Evolutionary conservation across 2,888 invertebrate genomes (phyloP).

Genomic region (Drosophila pseudotalamancana): DNA sequence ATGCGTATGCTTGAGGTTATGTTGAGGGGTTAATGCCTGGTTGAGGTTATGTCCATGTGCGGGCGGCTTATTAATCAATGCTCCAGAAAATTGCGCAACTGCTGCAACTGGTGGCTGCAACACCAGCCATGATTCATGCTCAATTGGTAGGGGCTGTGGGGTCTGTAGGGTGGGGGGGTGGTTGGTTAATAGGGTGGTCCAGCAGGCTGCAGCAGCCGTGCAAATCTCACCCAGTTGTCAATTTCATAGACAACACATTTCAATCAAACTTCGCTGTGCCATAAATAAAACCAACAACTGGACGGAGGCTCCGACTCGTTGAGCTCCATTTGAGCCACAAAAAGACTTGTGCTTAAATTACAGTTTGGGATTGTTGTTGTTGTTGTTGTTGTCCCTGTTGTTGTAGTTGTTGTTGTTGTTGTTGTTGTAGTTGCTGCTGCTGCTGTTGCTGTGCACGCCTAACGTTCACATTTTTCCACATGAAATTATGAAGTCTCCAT

Average conservation of each 20-base stretch:
- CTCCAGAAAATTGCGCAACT: conserved; percentile 47
- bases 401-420: conserved; percentile 40
- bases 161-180: too few relatives aligned
- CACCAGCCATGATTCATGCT: conserved; percentile 69
- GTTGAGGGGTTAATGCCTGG: conserved; percentile 55
- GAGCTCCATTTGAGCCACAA: conserved; percentile 12
- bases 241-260: conserved; percentile 76
- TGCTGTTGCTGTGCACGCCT: conserved; percentile 54
- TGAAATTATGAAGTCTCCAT: conserved; percentile 77
- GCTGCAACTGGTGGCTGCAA: conserved; percentile 16
- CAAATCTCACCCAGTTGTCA: conserved; percentile 80
- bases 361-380: conserved; percentile 41
- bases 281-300: conserved; percentile 73
- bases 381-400: conserved; percentile 24
- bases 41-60: conserved; percentile 46
- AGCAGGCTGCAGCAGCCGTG: conserved; percentile 39
- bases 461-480: conserved; percentile 79
- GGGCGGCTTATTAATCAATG: conserved; percentile 74
- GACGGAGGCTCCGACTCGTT: conserved; percentile 49
- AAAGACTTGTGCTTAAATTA: conserved; percentile 64
- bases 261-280: conserved; percentile 76
- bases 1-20: conserved; percentile 47
- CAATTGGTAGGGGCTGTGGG: conserved; percentile 61
- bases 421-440: conserved; percentile 16
- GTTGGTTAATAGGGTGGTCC: too few relatives aligned